Base-by-base conservation (phyloP, 1,140 invertebrate species). In the Polyergus mexicanus region DNA sequence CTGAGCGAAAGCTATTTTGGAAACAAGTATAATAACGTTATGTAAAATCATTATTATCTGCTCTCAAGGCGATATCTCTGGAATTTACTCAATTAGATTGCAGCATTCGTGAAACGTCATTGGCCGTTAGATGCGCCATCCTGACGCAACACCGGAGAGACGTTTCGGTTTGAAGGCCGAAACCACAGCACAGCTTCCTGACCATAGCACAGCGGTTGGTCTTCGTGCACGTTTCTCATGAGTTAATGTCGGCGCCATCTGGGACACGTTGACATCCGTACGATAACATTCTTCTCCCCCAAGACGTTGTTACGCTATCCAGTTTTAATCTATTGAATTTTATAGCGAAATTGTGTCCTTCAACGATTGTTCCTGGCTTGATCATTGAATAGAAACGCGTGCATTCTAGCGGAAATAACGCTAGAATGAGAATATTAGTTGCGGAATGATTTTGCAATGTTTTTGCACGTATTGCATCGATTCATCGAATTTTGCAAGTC, bases 201-300 rank as follows among this genome's bases (percentile, higher is more conserved):
- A 90, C 65, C 63, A 60, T 74, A 88, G 86, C 84, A 71, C 80
- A 62, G 74, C 44, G 84, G 86, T 88, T 66, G 65, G 86, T 84
- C 69, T 60, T 78, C 65, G 78, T 47, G 66, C 77, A 84, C 86
- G 78, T 86, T 74, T 60, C 88, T 65, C 60, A 71, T 44, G 87
- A 62, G 86, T 83, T 88, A 88, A 91, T 86, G 89, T 90, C 89
- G 69, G 19, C n/a, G 80, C 75, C 89, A 91, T 87, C 89, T 91
- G 89, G 77, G 77, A 90, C 86, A 81, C 87, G 69, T 77, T 85
- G 89, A 90, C 89, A 86, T 85, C 71, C 77, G 85, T 54, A 80
- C 71, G 47, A 58, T 66, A 85, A 69, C 72, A 56, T 76, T 51
- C 47, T 51, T 68, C 32, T 86, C 75, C 87, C 84, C 4, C 13